A percentile compares a stretch with the other conserved stretches of the same genome.
Conservation (phyloP, 2,888 invertebrate species). For the Acanthopleura granulata region DNA sequence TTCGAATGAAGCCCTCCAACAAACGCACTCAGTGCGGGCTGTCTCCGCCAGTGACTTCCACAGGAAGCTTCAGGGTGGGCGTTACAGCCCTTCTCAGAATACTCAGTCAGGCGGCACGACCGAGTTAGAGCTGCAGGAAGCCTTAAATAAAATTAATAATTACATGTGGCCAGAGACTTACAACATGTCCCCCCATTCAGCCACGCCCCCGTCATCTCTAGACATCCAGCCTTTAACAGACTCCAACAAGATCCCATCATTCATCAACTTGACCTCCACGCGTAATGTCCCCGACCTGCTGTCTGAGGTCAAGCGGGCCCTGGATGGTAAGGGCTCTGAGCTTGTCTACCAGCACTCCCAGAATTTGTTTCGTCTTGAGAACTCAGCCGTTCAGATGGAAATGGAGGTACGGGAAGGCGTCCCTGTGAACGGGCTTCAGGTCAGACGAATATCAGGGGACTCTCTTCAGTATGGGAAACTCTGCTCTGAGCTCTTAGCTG, state of each 20-base stretch:
- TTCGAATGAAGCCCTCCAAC: constrained; percentile 6
- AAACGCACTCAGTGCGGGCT: background rate
- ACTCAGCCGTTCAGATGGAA: constrained; percentile 57
- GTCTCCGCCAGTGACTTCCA: background rate
- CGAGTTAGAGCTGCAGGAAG: background rate
- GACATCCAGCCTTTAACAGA: background rate
- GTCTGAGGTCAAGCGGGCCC: constrained; percentile 50
- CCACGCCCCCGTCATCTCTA: background rate
- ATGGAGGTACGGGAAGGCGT: constrained; percentile 56
- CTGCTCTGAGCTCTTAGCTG: constrained; percentile 57
- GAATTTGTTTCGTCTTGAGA: constrained; percentile 50
- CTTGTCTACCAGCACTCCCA: constrained; percentile 56
- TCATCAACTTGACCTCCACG: constrained; percentile 37
- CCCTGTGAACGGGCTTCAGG: constrained; percentile 48
- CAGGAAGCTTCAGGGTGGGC: too few relatives aligned
- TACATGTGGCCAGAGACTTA: background rate
- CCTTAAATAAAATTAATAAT: constrained; percentile 16
- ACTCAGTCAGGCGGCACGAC: constrained; percentile 3
- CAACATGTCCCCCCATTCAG: background rate
- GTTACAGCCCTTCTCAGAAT: background rate
- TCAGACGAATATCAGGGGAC: constrained; percentile 61
- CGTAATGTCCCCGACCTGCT: constrained; percentile 55
- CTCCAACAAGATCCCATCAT: background rate
- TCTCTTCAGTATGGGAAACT: constrained; percentile 54
- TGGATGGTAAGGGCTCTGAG: constrained; percentile 51